A percentile compares a stretch with the other conserved stretches of the same genome.
Evolutionary conservation across 2,113 vertebrate genomes (phyloP).

Genomic region (Tamias sibiricus): DNA sequence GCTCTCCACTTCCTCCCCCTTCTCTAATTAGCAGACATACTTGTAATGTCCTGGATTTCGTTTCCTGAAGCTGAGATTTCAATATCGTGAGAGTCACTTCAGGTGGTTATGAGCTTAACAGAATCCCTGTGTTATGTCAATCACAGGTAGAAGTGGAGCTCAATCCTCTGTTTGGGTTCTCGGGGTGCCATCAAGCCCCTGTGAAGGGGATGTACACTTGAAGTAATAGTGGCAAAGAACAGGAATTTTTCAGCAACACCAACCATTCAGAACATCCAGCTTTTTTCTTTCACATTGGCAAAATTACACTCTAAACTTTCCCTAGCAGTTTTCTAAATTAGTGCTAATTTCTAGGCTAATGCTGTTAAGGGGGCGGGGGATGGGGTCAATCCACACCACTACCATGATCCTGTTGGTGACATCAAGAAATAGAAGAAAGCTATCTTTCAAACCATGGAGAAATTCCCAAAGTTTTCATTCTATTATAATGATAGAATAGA

Average conservation of each 20-base stretch:
- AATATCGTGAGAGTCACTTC: constrained; percentile 16
- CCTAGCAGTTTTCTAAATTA: constrained; percentile 15
- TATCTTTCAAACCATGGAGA: background rate
- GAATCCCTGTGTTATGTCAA: background rate
- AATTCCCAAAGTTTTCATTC: background rate
- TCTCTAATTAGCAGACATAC: background rate
- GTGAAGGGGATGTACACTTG: background rate
- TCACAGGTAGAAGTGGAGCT: background rate
- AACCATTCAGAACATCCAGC: background rate
- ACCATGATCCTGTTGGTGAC: background rate
- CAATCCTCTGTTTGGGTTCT: background rate
- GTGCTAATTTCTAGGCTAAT: background rate
- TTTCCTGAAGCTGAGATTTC: constrained; percentile 47
- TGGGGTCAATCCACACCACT: background rate
- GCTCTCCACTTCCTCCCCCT: background rate
- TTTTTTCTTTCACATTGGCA: background rate
- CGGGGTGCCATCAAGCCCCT: background rate
- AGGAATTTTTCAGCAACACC: constrained; percentile 13
- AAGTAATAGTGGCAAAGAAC: constrained; percentile 12
- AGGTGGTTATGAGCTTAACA: background rate
- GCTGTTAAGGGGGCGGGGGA: background rate
- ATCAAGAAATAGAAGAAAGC: background rate
- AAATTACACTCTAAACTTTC: background rate
- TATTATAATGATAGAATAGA: background rate
- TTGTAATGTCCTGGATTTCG: constrained; percentile 46